Conservation (phyloP, 1,140 invertebrate genomes). For the Papilio dardanus region DNA sequence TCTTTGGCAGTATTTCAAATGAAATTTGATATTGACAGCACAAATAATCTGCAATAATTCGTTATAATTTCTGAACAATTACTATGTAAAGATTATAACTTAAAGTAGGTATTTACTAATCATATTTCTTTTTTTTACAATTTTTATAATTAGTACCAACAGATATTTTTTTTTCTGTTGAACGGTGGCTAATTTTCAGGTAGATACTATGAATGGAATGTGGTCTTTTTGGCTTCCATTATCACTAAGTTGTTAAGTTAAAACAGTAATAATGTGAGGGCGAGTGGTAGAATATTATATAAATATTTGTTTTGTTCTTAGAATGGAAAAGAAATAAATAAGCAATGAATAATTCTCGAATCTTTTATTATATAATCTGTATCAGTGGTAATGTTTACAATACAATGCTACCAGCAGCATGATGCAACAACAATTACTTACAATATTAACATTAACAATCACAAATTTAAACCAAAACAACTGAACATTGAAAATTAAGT, state of each 20-base stretch:
- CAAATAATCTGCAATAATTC: background rate
- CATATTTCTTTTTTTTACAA: no score
- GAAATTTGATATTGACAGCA: slow-evolving; percentile 32
- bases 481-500: slow-evolving; percentile 36
- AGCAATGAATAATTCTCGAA: slow-evolving; percentile 22
- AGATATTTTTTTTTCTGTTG: no score
- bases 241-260: no score
- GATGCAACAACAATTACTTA: slow-evolving; percentile 46
- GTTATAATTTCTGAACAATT: background rate
- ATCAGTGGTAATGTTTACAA: slow-evolving; percentile 27
- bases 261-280: no score
- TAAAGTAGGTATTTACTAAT: no score
- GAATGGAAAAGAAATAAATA: background rate
- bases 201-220: background rate
- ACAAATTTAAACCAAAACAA: slow-evolving; percentile 41
- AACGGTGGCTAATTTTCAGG: background rate
- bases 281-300: background rate
- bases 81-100: no score
- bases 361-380: slow-evolving; percentile 27
- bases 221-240: background rate
- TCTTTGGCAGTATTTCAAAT: slow-evolving; percentile 49
- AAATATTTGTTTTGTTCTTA: background rate
- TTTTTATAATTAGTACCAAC: no score
- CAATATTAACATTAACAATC: slow-evolving; percentile 49
- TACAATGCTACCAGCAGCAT: slow-evolving; percentile 39